A percentile compares a stretch with the other conserved stretches of the same genome.
Evolutionary conservation across 2,888 invertebrate species (phyloP).

Genomic region (Polymixis flavicincta): DNA sequence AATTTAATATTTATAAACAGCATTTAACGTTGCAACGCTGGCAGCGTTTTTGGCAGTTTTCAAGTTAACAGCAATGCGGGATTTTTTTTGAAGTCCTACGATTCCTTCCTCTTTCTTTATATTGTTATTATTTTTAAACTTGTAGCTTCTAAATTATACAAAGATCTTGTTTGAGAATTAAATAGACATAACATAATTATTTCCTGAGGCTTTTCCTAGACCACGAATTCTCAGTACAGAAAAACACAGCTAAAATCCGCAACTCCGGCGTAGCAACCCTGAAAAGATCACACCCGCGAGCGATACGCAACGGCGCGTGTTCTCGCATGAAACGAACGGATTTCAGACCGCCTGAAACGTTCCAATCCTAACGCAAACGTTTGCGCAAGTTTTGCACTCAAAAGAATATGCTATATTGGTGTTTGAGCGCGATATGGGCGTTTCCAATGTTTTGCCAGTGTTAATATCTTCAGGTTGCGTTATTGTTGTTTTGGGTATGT

Average conservation of each 20-base stretch:
- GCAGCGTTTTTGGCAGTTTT: not conserved
- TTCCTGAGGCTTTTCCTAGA: not conserved
- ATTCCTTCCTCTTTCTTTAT: too few species aligned
- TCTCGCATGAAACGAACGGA: slow-evolving; percentile 82
- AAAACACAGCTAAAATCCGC: slow-evolving; percentile 13
- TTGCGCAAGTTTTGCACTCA: slow-evolving; percentile 81
- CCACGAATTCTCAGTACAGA: not conserved
- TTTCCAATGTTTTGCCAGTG: slow-evolving; percentile 57
- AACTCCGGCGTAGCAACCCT: slow-evolving; percentile 48
- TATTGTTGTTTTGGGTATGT: slow-evolving; percentile 29
- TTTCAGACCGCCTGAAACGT: slow-evolving; percentile 80
- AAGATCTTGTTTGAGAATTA: not conserved
- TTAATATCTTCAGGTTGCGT: slow-evolving; percentile 52
- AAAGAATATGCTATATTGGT: slow-evolving; percentile 82
- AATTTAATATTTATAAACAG: not conserved
- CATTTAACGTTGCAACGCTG: not conserved
- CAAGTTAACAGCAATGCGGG: not conserved
- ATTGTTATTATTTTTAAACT: not conserved
- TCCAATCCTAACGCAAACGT: slow-evolving; percentile 84
- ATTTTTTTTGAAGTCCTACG: not conserved
- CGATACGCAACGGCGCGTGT: slow-evolving; percentile 85
- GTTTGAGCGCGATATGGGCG: slow-evolving; percentile 73
- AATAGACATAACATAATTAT: not conserved
- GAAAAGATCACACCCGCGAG: slow-evolving; percentile 66
- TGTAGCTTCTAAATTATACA: not conserved